phyloP scores from a whole-genome alignment of 2,113 vertebrate genomes.

The Antennarius striatus region DNA sequence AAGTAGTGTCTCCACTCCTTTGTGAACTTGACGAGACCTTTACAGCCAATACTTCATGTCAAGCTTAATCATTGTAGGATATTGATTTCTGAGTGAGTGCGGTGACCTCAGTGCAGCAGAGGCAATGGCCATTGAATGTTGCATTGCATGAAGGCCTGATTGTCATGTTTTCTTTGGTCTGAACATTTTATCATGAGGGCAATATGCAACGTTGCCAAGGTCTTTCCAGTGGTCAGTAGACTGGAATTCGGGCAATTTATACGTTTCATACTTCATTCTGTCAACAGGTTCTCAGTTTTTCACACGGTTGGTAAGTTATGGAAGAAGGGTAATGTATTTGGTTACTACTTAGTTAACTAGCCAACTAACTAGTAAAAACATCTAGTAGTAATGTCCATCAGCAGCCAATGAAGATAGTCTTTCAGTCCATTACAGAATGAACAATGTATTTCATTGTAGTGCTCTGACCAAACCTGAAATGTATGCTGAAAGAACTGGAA shows the following conservation, averaged over 20 bases:
- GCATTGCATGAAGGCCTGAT: constrained; percentile 12
- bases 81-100: constrained; percentile 67
- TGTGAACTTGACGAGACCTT: constrained; percentile 50
- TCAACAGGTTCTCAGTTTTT: constrained; percentile 40
- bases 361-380: constrained; percentile 14
- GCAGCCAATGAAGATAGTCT: neutral
- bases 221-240: constrained; percentile 7
- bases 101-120: constrained; percentile 34
- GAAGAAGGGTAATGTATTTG: constrained; percentile 19
- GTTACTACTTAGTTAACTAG: constrained; percentile 35
- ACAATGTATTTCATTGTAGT: neutral
- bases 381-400: constrained; percentile 16
- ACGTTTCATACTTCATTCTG: constrained; percentile 18
- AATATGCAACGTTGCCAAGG: constrained; percentile 8
- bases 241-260: constrained; percentile 15
- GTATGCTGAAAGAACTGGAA: neutral
- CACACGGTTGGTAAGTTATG: constrained; percentile 26
- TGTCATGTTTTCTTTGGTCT: constrained; percentile 26
- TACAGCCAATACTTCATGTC: constrained; percentile 36
- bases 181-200: constrained; percentile 13
- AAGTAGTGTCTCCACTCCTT: constrained; percentile 42
- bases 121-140: constrained; percentile 4
- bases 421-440: neutral
- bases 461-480: neutral
- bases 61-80: constrained; percentile 66